Evolutionary conservation across 2,113 vertebrate species (phyloP), one percentile per base, ranked within the genome.

Genomic region (Sula dactylatra): DNA sequence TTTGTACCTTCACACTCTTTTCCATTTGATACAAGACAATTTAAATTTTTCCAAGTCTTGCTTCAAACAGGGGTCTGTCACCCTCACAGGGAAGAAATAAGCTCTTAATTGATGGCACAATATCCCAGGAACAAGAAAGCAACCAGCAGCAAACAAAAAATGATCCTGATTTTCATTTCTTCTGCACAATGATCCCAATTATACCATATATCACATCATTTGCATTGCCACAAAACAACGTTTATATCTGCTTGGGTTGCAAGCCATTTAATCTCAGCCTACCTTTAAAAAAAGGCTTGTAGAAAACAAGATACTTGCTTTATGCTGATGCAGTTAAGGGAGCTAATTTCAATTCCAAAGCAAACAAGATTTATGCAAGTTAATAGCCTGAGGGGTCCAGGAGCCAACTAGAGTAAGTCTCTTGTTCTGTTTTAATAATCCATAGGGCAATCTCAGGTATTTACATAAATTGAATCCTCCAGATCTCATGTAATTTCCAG

Each of bases 311-410:
- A 84, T 55, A 42, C 67, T 86, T 89, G 66, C 72, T 95, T 95
- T 90, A 85, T 86, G 78, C 76, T 84, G 70, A 92, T 90, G 65
- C 73, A 81, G 88, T 97, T 97, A 95, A 93, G 88, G 31, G 64
- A 96, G 40, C 17, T 94, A 91, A 95, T 96, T 96, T 97, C 81
- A 92, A 71, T 95, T 96, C 94, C 17, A 20, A 95, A 93, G 90
- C 56, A 79, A 71, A 74, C 40, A 88, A 85, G 88, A 94, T 96
- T 62, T 85, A 92, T 95, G 65, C 76, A 88, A 74, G 70, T 82
- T 96, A 97, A 94, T 80, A 95, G 74, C 86, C 84, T 47, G 20
- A 61, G 52, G 49, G 10, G 8, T 89, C 94, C 88, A 77, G 81
- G 50, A 89, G 86, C 69, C 86, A 95, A 92, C 70, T 26, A 50